Evolutionary conservation across 2,797 vertebrate genomes (phyloP).

Genomic region (Rhinella marina): DNA sequence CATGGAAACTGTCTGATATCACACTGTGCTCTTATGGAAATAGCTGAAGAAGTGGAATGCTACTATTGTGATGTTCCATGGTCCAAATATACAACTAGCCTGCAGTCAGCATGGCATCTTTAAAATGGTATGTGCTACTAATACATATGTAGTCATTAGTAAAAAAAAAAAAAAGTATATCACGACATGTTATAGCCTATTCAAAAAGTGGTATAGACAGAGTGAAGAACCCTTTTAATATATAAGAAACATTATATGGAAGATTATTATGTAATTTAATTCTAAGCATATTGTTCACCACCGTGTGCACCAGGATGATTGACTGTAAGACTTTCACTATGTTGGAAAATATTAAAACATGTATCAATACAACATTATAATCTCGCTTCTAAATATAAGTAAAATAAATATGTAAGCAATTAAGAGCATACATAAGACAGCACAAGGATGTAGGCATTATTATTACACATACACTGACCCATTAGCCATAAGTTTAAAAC

Average conservation of each 20-base stretch:
- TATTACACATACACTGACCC: neutral
- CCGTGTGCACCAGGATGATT: slow-evolving; percentile 11
- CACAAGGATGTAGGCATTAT: neutral
- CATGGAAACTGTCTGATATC: slow-evolving; percentile 62
- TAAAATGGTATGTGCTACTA: slow-evolving; percentile 42
- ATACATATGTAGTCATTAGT: slow-evolving; percentile 51
- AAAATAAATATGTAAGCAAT: neutral
- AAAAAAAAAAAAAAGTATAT: slow-evolving; percentile 9
- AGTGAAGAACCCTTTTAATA: neutral
- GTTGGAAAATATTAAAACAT: neutral
- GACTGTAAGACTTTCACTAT: neutral
- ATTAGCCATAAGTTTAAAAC: no score
- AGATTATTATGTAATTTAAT: slow-evolving; percentile 16
- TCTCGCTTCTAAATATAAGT: neutral
- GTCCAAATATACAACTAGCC: slow-evolving; percentile 35
- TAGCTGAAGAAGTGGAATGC: slow-evolving; percentile 52
- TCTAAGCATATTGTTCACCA: slow-evolving; percentile 34
- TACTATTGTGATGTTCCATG: slow-evolving; percentile 39
- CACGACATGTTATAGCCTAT: neutral
- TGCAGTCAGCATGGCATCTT: slow-evolving; percentile 36
- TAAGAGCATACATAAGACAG: neutral
- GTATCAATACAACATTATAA: neutral
- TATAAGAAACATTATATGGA: neutral
- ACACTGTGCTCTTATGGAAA: slow-evolving; percentile 61
- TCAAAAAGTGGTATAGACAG: neutral